These are phyloP conservation scores for Cisticola juncidis DNA, from an alignment of 2,113 vertebrate genomes.

Conservation along the genomic window DNA sequence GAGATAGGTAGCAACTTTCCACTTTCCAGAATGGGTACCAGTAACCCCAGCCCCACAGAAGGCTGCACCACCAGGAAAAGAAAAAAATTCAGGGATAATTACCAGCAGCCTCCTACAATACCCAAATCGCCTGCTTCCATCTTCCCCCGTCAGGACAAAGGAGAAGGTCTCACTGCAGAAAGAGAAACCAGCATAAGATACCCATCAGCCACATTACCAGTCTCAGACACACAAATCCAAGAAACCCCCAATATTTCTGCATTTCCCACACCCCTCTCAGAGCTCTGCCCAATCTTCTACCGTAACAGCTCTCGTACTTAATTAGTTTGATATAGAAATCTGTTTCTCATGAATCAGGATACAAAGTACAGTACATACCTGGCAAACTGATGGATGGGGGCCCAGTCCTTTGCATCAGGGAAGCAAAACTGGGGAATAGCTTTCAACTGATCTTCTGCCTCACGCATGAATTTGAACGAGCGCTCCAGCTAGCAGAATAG, in stretches of 20 bases:
- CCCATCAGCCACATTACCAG: not conserved
- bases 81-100: not conserved
- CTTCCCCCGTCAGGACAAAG: slow-evolving; percentile 93
- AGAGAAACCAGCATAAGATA: not conserved
- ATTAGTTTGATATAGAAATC: not conserved
- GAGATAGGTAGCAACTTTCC: not conserved
- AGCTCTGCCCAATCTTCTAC: not conserved
- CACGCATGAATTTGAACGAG: slow-evolving; percentile 93
- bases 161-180: slow-evolving; percentile 90
- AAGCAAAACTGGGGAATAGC: slow-evolving; percentile 97
- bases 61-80: not conserved
- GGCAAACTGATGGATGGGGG: slow-evolving; percentile 89
- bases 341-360: not conserved
- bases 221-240: not conserved
- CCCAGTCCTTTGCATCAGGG: slow-evolving; percentile 95
- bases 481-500: slow-evolving; percentile 83
- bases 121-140: slow-evolving; percentile 92
- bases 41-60: not conserved
- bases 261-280: not conserved
- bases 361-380: slow-evolving; percentile 74
- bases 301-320: not conserved
- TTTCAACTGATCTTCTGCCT: slow-evolving; percentile 95
- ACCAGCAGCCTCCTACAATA: slow-evolving; percentile 95
- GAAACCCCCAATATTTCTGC: not conserved
- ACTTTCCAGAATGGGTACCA: not conserved